These are phyloP conservation scores for Rostratula benghalensis DNA, from an alignment of 2,113 vertebrate genomes.

Conservation along the genomic window DNA sequence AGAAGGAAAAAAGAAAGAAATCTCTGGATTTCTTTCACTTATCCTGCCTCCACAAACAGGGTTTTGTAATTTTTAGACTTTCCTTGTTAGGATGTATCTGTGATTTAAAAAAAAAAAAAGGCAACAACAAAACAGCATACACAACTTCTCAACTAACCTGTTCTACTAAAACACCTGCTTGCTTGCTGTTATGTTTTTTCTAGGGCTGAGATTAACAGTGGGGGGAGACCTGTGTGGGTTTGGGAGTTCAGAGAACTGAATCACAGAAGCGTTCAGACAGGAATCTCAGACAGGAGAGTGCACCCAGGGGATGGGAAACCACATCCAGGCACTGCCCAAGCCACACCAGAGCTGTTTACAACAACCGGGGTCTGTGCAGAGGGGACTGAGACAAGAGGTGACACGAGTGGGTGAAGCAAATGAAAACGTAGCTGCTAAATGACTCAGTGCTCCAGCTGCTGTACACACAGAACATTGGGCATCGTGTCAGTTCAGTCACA, in stretches of 20 bases:
- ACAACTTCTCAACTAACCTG: not conserved
- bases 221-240: not conserved
- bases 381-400: not conserved
- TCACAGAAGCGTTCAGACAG: not conserved
- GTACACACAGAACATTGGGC: not conserved
- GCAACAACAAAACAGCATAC: not conserved
- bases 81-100: not conserved
- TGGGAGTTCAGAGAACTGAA: not conserved
- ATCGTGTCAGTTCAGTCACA: not conserved
- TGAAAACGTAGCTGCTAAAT: not conserved
- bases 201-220: not conserved
- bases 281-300: not conserved
- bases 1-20: not conserved
- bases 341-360: not conserved
- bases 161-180: not conserved
- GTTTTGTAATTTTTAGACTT: not conserved
- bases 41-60: not conserved
- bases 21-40: not conserved
- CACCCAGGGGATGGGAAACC: not conserved
- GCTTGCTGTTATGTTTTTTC: not conserved
- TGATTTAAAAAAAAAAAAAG: not conserved
- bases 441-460: not conserved
- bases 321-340: not conserved
- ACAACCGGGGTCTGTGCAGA: not conserved
- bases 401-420: not conserved